phyloP scores from a whole-genome alignment of 1,140 invertebrate species.

The Megathymus violae region DNA sequence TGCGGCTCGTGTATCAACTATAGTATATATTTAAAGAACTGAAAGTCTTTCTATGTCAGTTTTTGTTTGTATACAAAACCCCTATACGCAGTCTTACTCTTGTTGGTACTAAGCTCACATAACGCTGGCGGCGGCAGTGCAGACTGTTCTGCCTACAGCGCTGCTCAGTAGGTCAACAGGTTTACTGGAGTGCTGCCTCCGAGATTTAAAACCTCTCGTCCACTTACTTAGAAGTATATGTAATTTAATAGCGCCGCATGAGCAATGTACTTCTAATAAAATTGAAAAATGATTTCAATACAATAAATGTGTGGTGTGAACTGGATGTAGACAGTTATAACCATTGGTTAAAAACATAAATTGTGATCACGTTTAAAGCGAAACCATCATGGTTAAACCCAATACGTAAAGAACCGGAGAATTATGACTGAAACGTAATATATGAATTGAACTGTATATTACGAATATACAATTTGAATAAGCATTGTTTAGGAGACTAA shows the following conservation, averaged over 20 bases:
- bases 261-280: background rate
- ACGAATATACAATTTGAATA: slow-evolving; percentile 6
- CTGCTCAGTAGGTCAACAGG: slow-evolving; percentile 69
- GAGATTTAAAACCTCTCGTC: slow-evolving; percentile 61
- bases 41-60: slow-evolving; percentile 1
- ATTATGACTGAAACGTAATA: no score
- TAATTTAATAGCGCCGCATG: slow-evolving; percentile 33
- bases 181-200: slow-evolving; percentile 61
- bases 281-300: no score
- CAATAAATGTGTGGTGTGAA: no score
- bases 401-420: no score
- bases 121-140: slow-evolving; percentile 50
- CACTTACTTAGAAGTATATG: slow-evolving; percentile 60
- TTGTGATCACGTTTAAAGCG: no score
- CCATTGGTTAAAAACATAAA: no score
- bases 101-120: slow-evolving; percentile 41
- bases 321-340: no score
- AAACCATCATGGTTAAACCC: no score
- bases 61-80: slow-evolving; percentile 44
- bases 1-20: no score
- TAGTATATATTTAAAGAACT: no score
- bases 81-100: slow-evolving; percentile 28
- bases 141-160: slow-evolving; percentile 59
- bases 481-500: slow-evolving; percentile 11
- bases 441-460: background rate